Percentiles rank a stretch among this genome's conserved stretches.
Evolutionary conservation across 1,140 invertebrate genomes (phyloP).

Genomic region (Brachystomella parvula): DNA sequence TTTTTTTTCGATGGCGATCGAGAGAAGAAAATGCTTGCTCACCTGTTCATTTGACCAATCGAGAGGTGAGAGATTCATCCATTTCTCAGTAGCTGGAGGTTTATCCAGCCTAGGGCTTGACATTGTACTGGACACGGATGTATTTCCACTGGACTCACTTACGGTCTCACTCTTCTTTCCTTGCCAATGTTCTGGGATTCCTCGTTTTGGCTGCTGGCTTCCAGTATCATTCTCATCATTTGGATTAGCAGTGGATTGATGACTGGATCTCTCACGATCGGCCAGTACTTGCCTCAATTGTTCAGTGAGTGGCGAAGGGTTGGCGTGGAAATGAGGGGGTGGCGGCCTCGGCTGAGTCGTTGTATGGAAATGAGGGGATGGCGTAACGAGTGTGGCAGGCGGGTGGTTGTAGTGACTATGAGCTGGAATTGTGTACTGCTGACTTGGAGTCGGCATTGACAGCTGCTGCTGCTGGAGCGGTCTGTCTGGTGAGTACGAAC

Average conservation of each 20-base stretch:
- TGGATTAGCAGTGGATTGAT: constrained; percentile 10
- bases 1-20: not conserved
- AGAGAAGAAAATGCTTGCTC: not conserved
- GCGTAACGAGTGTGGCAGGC: constrained; percentile 31
- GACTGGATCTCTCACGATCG: constrained; percentile 54
- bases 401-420: constrained; percentile 30
- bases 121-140: constrained; percentile 20
- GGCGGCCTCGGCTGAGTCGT: constrained; percentile 11
- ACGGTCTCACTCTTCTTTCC: constrained; percentile 13
- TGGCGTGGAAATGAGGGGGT: constrained; percentile 44
- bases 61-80: constrained; percentile 30
- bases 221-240: constrained; percentile 7
- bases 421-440: constrained; percentile 7
- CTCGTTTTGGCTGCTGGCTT: not conserved
- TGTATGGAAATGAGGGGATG: constrained; percentile 12
- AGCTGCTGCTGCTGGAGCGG: not conserved
- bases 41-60: constrained; percentile 37
- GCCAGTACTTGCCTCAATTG: constrained; percentile 73
- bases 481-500: constrained; percentile 14
- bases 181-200: constrained; percentile 23
- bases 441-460: not conserved
- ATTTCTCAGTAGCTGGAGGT: constrained; percentile 21
- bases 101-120: constrained; percentile 14
- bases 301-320: constrained; percentile 65
- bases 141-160: constrained; percentile 25